phyloP scores from a whole-genome alignment of 37 sponge, comb jelly and placozoan genomes.

The Aphrocallistes beatrix region DNA sequence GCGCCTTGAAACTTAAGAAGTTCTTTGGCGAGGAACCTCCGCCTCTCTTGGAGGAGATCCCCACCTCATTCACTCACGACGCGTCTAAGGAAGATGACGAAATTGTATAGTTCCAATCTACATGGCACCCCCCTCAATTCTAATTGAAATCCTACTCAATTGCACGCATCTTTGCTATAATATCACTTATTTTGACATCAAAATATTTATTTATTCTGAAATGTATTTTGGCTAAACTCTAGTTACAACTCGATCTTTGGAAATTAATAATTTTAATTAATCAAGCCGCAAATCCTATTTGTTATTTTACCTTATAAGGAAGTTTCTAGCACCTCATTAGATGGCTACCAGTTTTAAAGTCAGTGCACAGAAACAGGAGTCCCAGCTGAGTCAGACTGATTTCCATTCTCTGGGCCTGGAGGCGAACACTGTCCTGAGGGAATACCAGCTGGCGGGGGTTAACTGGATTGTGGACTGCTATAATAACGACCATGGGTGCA shows the following conservation, averaged over 20 bases:
- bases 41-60: background rate
- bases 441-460: constrained; percentile 56
- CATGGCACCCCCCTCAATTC: background rate
- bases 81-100: background rate
- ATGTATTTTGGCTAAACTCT: too few relatives aligned
- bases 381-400: background rate
- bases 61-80: background rate
- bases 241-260: too few relatives aligned
- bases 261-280: background rate
- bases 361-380: background rate
- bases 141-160: background rate
- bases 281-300: background rate
- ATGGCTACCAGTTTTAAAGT: background rate
- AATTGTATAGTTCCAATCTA: background rate
- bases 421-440: constrained; percentile 21
- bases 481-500: constrained; percentile 41
- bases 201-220: background rate
- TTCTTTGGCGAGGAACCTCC: constrained; percentile 11
- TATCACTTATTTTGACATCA: background rate
- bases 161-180: background rate
- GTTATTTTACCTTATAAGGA: background rate
- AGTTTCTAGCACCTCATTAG: background rate
- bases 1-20: background rate
- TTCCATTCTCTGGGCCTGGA: background rate
- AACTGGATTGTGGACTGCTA: constrained; percentile 40